Conservation (phyloP, 2,113 vertebrate species). For the Entosphenus tridentatus region DNA sequence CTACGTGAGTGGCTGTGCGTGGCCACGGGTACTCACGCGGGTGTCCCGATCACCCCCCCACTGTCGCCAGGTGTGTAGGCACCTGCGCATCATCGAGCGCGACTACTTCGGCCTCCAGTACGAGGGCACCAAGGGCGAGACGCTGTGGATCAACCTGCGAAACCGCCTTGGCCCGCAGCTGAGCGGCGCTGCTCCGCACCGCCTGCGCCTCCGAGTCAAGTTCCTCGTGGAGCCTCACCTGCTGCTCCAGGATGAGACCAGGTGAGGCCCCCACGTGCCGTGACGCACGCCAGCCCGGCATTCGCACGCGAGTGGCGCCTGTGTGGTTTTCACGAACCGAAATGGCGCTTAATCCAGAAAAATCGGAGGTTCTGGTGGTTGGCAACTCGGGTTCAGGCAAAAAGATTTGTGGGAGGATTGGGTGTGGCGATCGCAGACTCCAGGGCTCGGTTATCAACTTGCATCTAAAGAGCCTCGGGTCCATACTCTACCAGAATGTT, state of each 20-base stretch:
- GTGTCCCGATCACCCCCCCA: not conserved
- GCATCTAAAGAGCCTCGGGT: no score
- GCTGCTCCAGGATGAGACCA: conserved; percentile 84
- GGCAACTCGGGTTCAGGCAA: no score
- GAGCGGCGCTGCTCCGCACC: conserved; percentile 54
- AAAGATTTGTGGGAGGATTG: no score
- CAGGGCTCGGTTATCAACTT: no score
- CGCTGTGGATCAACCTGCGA: conserved; percentile 86
- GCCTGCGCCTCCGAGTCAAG: conserved; percentile 69
- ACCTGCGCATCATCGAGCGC: conserved; percentile 80
- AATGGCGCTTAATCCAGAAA: no score
- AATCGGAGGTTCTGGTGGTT: no score
- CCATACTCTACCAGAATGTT: no score
- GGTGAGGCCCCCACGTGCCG: conserved; percentile 27
- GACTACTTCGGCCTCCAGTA: conserved; percentile 97
- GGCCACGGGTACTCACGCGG: not conserved
- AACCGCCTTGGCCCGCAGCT: conserved; percentile 95
- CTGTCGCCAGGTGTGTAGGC: conserved; percentile 54
- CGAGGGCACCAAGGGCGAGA: conserved; percentile 79
- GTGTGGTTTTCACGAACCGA: no score
- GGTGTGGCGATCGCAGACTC: no score
- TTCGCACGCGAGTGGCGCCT: no score
- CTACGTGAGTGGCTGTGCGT: no score
- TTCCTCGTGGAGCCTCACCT: conserved; percentile 97
- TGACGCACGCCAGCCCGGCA: not conserved